Evolutionary conservation across 1,140 invertebrate genomes (phyloP).

Genomic region (Caerostris extrusa): DNA sequence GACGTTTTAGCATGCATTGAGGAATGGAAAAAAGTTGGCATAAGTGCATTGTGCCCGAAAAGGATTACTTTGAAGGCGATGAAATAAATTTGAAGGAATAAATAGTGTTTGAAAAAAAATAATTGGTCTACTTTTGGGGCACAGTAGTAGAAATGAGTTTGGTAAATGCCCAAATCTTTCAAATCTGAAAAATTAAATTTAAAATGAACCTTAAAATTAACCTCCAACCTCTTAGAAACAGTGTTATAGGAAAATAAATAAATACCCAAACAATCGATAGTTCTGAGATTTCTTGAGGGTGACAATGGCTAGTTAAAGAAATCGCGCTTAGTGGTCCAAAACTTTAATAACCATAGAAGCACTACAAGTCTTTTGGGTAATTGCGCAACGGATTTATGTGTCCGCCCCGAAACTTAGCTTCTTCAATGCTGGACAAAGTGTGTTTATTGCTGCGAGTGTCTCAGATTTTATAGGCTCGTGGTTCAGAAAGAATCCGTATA

Average conservation of each 20-base stretch:
- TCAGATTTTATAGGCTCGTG: background rate
- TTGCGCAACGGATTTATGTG: slow-evolving; percentile 32
- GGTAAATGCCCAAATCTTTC: no score
- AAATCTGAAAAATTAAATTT: no score
- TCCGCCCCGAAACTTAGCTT: background rate
- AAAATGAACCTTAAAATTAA: no score
- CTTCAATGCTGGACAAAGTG: slow-evolving; percentile 3
- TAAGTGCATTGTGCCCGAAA: no score
- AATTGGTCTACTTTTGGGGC: no score
- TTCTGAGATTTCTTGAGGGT: background rate
- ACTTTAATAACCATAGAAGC: slow-evolving; percentile 20
- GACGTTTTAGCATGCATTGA: no score
- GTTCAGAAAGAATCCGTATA: background rate
- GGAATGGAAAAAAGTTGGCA: no score
- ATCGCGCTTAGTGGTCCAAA: slow-evolving; percentile 52
- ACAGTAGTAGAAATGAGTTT: no score
- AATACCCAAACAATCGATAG: background rate
- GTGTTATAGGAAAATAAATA: background rate
- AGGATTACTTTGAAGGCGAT: no score
- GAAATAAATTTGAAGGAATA: no score
- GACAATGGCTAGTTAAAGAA: slow-evolving; percentile 53
- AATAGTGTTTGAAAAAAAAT: no score
- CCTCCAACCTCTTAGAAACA: no score
- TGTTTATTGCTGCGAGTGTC: background rate
- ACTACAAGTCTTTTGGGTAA: slow-evolving; percentile 26